phyloP scores from a whole-genome alignment of 2,113 vertebrate species.

The Lates calcarifer region DNA sequence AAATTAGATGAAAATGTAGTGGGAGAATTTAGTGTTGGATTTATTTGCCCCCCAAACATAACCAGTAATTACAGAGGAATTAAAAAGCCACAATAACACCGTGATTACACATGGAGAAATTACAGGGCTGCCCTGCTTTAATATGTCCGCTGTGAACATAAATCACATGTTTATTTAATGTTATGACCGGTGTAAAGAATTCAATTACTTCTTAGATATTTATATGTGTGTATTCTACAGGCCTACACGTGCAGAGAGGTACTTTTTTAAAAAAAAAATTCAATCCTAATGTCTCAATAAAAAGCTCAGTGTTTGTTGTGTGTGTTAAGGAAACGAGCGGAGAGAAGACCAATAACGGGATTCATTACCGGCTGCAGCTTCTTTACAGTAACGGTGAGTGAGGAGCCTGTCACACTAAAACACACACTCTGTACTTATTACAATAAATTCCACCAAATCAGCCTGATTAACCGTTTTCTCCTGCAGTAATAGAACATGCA shows the following conservation, averaged over 20 bases:
- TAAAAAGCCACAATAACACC: conserved; percentile 67
- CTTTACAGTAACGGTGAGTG: conserved; percentile 95
- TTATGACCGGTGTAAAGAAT: conserved; percentile 9
- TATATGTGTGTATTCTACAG: not conserved
- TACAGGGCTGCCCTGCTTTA: conserved; percentile 45
- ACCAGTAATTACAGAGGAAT: conserved; percentile 68
- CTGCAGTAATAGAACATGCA: not conserved
- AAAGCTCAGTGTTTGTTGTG: conserved; percentile 45
- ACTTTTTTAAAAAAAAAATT: not conserved
- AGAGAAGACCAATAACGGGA: conserved; percentile 97
- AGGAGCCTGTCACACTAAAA: conserved; percentile 9
- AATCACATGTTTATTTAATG: conserved; percentile 55
- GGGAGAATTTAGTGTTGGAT: conserved; percentile 36
- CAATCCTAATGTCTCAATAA: conserved; percentile 29
- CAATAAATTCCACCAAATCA: not conserved
- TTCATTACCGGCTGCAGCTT: conserved; percentile 95
- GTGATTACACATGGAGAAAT: conserved; percentile 41
- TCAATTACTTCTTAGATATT: conserved; percentile 3
- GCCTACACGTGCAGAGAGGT: not conserved
- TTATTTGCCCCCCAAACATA: conserved; percentile 63
- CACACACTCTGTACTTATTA: not conserved
- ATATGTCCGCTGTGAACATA: conserved; percentile 41
- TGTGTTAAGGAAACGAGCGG: conserved; percentile 90
- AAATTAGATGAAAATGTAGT: conserved; percentile 49
- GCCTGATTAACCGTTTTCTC: not conserved